Evolutionary conservation across 2,797 vertebrate species (phyloP).

Genomic region (Chelidonichthys spinosus): DNA sequence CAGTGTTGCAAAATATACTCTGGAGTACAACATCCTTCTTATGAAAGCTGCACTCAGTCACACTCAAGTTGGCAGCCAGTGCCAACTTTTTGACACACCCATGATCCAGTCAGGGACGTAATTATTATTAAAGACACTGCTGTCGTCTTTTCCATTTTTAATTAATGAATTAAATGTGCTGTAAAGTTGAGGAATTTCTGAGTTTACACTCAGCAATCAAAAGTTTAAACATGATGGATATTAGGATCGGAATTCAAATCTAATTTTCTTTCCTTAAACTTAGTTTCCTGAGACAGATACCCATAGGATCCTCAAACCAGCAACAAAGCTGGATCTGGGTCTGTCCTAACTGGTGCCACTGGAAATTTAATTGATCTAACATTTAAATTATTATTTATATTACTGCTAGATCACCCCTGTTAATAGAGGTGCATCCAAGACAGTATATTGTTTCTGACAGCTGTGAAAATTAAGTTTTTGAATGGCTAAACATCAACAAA

Average conservation of each 20-base stretch:
- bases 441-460: background rate
- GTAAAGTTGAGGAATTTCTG: background rate
- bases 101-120: too few species aligned
- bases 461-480: background rate
- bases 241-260: background rate
- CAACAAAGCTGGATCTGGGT: too few species aligned
- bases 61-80: too few species aligned
- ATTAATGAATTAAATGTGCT: too few species aligned
- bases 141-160: too few species aligned
- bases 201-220: background rate
- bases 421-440: background rate
- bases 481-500: background rate
- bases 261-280: background rate
- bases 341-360: too few species aligned
- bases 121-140: too few species aligned
- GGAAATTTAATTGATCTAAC: too few species aligned
- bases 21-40: background rate
- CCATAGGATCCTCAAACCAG: background rate
- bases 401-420: background rate
- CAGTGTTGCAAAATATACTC: background rate
- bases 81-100: too few species aligned
- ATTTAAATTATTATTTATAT: too few species aligned
- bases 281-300: constrained; percentile 1
- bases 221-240: background rate
- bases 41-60: background rate